Percentiles rank a stretch among this genome's conserved stretches.
These are phyloP conservation scores for Phylloscopus whistleri DNA, from an alignment of 2,113 vertebrate genomes.

Conservation along the genomic window DNA sequence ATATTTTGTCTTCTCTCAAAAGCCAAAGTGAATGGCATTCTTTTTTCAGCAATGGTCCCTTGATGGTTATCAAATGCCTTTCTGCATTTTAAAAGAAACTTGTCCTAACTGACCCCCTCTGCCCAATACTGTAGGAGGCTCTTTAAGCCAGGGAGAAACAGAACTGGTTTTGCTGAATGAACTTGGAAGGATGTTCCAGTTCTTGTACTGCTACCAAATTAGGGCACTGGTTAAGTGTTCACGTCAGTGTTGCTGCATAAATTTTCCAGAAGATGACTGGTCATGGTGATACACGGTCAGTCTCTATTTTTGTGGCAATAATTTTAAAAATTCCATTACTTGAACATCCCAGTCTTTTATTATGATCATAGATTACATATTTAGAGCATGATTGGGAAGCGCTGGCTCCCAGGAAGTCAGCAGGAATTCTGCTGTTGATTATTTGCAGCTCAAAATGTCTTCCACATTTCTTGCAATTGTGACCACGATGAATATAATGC, in stretches of 20 bases:
- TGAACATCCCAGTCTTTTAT: neutral
- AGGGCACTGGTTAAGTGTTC: neutral
- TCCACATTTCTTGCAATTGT: neutral
- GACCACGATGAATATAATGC: rapidly evolving
- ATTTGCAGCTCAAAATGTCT: neutral
- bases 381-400: neutral
- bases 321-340: neutral
- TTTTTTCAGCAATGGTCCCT: neutral
- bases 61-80: neutral
- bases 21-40: neutral
- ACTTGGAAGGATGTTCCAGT: neutral
- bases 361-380: neutral
- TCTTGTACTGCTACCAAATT: neutral
- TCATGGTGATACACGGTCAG: neutral
- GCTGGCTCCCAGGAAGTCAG: neutral
- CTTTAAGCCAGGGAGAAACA: neutral
- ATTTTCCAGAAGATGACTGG: neutral
- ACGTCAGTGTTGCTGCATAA: neutral
- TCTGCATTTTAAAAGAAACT: neutral
- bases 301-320: neutral
- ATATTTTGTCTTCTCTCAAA: constrained; percentile 47
- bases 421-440: neutral
- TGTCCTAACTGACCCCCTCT: neutral
- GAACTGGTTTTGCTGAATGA: neutral
- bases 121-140: neutral